Percentiles rank a stretch among this genome's conserved stretches.
phyloP scores from a whole-genome alignment of 2,888 invertebrate genomes.

The Gerris lacustris region DNA sequence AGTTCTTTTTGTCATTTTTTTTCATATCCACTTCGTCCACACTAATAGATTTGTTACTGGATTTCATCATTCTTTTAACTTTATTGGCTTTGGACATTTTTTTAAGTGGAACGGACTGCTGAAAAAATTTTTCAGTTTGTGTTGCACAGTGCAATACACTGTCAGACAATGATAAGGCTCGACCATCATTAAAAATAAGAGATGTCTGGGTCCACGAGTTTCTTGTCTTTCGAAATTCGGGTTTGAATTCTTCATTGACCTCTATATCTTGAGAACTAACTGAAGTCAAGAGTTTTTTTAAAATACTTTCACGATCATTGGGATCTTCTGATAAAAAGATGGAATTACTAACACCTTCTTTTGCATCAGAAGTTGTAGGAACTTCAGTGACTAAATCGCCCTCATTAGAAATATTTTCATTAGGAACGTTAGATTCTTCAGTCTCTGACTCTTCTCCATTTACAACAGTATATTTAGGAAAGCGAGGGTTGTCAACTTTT shows the following conservation, averaged over 20 bases:
- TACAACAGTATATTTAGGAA: background rate
- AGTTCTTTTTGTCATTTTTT: slow-evolving; percentile 18
- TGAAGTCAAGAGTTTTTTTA: background rate
- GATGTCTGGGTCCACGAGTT: slow-evolving; percentile 7
- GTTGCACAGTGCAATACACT: slow-evolving; percentile 1
- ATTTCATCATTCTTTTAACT: slow-evolving; percentile 7
- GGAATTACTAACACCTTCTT: background rate
- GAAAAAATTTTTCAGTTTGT: slow-evolving; percentile 7
- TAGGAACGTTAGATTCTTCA: background rate
- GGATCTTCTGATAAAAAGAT: background rate
- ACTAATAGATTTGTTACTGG: slow-evolving; percentile 27
- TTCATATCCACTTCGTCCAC: slow-evolving; percentile 30
- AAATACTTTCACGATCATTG: slow-evolving; percentile 2
- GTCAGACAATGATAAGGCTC: background rate
- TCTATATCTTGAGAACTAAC: background rate
- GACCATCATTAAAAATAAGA: slow-evolving; percentile 3
- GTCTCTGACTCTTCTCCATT: background rate
- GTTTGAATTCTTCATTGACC: background rate
- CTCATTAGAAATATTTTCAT: background rate
- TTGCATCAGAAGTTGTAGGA: background rate
- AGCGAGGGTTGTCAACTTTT: background rate
- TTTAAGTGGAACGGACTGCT: background rate
- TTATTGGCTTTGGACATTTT: background rate
- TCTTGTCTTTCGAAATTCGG: background rate
- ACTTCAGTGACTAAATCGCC: background rate